A percentile compares a stretch with the other conserved stretches of the same genome.
These are phyloP conservation scores for Galagoides demidoff DNA, from an alignment of 2,797 vertebrate species.

Conservation along the genomic window DNA sequence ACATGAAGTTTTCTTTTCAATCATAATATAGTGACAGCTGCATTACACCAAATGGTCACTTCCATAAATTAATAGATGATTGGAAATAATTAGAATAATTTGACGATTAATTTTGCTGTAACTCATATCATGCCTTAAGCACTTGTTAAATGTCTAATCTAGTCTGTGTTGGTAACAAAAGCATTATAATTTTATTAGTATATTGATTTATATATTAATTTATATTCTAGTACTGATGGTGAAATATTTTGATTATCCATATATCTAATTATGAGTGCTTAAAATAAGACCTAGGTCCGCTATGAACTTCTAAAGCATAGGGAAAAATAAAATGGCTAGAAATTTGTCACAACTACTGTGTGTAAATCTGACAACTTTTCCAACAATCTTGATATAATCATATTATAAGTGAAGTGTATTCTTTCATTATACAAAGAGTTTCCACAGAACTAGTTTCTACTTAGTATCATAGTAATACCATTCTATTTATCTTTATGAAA, in stretches of 20 bases:
- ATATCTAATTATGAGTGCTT: background rate
- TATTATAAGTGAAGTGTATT: background rate
- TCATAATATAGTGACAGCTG: background rate
- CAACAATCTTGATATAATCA: background rate
- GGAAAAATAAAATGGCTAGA: background rate
- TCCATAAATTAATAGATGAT: background rate
- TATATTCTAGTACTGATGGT: background rate
- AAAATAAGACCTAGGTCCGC: rapidly evolving
- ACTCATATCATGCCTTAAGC: background rate
- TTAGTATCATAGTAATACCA: background rate
- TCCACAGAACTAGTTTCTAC: background rate
- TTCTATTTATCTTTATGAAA: background rate
- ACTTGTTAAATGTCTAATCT: background rate
- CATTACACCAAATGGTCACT: background rate
- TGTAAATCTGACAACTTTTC: background rate
- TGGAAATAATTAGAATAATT: background rate
- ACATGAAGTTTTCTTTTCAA: background rate
- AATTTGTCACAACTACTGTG: background rate
- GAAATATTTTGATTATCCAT: background rate
- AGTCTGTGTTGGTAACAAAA: background rate
- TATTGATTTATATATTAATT: background rate
- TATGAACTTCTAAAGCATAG: background rate
- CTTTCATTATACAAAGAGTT: background rate
- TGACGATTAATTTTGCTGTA: background rate
- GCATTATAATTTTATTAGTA: background rate